Evolutionary conservation across 2,888 invertebrate genomes (phyloP).

Genomic region (Nowickia ferox): DNA sequence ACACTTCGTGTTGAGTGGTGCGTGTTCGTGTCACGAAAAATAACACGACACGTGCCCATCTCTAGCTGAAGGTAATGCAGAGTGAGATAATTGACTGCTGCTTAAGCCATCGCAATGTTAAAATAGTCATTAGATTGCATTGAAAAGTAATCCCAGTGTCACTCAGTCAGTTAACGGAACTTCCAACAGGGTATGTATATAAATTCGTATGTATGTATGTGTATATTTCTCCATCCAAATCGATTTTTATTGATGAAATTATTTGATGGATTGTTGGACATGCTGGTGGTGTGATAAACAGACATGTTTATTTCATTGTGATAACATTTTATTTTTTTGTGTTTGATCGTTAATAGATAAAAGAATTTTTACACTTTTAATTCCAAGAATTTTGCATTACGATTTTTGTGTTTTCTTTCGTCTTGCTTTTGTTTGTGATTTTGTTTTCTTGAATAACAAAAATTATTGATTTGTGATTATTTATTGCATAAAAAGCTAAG

Average conservation of each 20-base stretch:
- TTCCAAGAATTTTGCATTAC: constrained; percentile 66
- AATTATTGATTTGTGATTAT: constrained; percentile 37
- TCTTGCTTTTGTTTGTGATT: neutral
- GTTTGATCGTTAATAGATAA: constrained; percentile 66
- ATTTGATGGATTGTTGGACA: constrained; percentile 66
- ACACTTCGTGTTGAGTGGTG: no score
- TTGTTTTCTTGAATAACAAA: constrained; percentile 20
- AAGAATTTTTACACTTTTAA: constrained; percentile 55
- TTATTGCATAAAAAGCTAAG: constrained; percentile 23
- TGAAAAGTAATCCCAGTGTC: no score
- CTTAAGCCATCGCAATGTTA: no score
- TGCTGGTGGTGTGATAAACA: constrained; percentile 50
- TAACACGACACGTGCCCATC: no score
- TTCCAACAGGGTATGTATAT: no score
- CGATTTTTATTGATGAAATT: constrained; percentile 68
- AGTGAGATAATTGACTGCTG: no score
- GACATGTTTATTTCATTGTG: constrained; percentile 66
- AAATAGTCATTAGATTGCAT: no score
- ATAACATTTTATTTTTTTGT: constrained; percentile 39
- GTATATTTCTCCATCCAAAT: neutral
- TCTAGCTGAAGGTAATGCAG: no score
- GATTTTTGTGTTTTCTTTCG: neutral
- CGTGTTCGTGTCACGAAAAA: no score
- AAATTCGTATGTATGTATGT: no score
- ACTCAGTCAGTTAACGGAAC: no score